Conservation (phyloP, 2,113 vertebrate genomes). For the Notothenia coriiceps region DNA sequence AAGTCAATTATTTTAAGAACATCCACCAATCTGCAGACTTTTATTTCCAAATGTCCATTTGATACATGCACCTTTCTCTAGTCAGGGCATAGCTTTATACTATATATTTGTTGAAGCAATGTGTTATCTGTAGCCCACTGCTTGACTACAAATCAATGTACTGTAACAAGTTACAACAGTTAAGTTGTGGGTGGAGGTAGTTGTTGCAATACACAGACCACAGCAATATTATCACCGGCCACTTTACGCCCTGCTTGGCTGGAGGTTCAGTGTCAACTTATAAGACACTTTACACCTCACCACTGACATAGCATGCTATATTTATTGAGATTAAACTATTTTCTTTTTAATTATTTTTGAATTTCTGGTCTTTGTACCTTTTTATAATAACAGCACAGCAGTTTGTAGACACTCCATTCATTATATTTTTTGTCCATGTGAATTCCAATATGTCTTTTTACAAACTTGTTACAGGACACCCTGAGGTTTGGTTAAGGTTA, state of each 20-base stretch:
- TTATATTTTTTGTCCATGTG: neutral
- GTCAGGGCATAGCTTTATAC: too few relatives aligned
- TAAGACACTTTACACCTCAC: neutral
- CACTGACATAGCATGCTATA: neutral
- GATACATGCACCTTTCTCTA: neutral
- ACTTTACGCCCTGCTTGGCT: too few relatives aligned
- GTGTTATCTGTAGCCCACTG: neutral
- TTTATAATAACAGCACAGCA: neutral
- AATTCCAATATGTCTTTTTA: neutral
- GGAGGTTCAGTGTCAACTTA: neutral
- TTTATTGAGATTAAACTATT: neutral
- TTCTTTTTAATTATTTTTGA: neutral
- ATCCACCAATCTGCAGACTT: neutral
- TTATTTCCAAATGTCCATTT: neutral
- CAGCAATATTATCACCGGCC: neutral
- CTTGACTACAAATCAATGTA: constrained; percentile 14
- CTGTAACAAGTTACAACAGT: constrained; percentile 16
- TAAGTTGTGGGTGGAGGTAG: neutral
- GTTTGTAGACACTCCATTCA: neutral
- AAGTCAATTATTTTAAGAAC: neutral
- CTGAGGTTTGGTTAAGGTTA: neutral
- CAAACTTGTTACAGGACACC: constrained; percentile 5
- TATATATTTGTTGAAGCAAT: neutral
- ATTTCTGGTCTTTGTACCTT: neutral
- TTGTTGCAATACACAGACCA: neutral